phyloP scores from a whole-genome alignment of 2,113 vertebrate genomes.

The Psophia crepitans region DNA sequence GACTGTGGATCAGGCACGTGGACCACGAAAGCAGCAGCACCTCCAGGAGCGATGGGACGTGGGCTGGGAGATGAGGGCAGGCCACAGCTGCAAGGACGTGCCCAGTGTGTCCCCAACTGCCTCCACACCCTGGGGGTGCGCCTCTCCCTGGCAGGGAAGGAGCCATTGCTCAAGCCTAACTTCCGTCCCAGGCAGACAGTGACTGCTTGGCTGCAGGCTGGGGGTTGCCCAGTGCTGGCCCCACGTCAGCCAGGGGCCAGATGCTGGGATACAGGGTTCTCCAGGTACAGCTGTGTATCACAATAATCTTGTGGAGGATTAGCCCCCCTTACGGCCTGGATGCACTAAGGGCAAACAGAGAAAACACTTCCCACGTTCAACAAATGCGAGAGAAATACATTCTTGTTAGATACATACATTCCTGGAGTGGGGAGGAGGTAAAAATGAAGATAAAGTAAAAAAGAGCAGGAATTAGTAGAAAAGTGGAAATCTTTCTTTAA shows the following conservation, averaged over 20 bases:
- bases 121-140: accelerated
- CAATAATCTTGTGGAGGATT: background rate
- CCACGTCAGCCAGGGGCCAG: accelerated
- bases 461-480: background rate
- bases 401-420: background rate
- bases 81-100: background rate
- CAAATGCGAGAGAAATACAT: background rate
- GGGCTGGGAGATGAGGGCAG: background rate
- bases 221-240: background rate
- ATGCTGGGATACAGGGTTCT: background rate
- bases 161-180: background rate
- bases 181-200: accelerated
- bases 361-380: background rate
- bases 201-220: background rate
- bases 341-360: background rate
- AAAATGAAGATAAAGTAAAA: background rate
- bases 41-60: background rate
- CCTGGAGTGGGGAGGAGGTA: background rate
- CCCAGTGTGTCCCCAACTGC: accelerated
- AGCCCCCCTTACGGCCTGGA: background rate
- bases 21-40: background rate
- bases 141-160: accelerated
- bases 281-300: background rate
- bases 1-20: background rate
- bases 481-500: background rate